These are phyloP conservation scores for Ochropacha duplaris DNA, from an alignment of 2,888 invertebrate species.

Conservation along the genomic window DNA sequence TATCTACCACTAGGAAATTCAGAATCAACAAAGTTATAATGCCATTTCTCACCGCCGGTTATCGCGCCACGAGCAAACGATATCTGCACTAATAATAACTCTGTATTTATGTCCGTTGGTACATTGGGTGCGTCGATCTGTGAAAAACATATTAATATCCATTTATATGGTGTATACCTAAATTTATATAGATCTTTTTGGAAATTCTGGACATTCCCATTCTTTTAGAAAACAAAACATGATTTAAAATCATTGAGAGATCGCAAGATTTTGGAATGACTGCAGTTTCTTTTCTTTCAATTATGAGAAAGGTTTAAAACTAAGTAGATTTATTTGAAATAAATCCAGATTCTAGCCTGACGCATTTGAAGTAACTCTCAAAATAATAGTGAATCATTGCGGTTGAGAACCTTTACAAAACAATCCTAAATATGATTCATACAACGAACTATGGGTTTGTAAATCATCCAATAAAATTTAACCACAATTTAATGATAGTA, in stretches of 20 bases:
- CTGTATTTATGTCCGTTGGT: constrained; percentile 30
- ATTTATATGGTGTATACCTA: background rate
- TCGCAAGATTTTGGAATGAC: background rate
- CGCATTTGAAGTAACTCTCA: background rate
- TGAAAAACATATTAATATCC: constrained; percentile 3
- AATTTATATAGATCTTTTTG: background rate
- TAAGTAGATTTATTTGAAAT: background rate
- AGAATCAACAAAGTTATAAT: constrained; percentile 9
- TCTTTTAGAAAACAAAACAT: background rate
- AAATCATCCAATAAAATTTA: background rate
- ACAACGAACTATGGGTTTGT: background rate
- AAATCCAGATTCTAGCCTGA: background rate
- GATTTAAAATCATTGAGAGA: background rate
- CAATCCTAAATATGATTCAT: background rate
- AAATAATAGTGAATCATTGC: background rate
- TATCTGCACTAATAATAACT: constrained; percentile 39
- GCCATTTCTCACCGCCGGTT: background rate
- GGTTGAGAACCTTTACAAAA: background rate
- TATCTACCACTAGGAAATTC: constrained; percentile 6
- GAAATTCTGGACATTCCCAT: background rate
- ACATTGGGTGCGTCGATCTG: constrained; percentile 29
- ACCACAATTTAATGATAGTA: background rate
- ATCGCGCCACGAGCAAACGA: constrained; percentile 12
- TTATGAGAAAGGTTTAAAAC: too few species aligned
- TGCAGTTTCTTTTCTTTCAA: too few species aligned